Evolutionary conservation across 2,888 invertebrate genomes (phyloP), one percentile per base, ranked within the genome.

Genomic region (Xanthorhoe designata): DNA sequence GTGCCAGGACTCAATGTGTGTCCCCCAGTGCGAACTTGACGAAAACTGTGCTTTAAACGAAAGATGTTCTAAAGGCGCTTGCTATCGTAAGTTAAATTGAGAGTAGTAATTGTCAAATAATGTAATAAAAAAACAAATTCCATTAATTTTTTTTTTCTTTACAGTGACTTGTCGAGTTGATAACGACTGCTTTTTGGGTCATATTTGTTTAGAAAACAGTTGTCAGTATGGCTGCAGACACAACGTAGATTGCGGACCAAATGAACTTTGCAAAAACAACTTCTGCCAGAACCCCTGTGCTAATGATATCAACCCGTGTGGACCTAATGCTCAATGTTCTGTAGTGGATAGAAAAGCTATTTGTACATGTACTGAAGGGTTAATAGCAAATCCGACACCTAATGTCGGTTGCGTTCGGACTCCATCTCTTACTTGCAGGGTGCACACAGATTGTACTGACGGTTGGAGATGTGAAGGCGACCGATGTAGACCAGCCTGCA

Each of bases 161-260:
- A 64, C 85, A 95, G 95, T 98, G 65, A 98, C 98, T 2, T 98
- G 98, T 81, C 95, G 98, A 55, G 96, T 98, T 0, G 98, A 98
- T 83, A 97, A 98, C 79, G 98, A 98, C 79, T 98, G 98, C 79
- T 98, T 98, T 95, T 93, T 98, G 66, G 98, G 98, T 0, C 98
- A 98, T 79, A 97, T 98, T 73, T 98, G 98, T 80, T 89, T 98
- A 64, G 95, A 96, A 79, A 97, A 97, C 79, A 96, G 96, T 90
- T 98, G 98, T 81, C 95, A 97, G 66, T 96, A 96, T 75, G 98
- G 98, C 47, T 98, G 98, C 82, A 96, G 97, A 73, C 95, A 95
- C 17, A 97, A 98, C 79, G 97, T 97, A 76, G 98, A 98, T 83
- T 98, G 98, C 85, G 96, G 97, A 73, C 96, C 96, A 0, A 96